These are phyloP conservation scores for Carlito syrichta DNA, from an alignment of 2,113 vertebrate genomes.

Conservation along the genomic window DNA sequence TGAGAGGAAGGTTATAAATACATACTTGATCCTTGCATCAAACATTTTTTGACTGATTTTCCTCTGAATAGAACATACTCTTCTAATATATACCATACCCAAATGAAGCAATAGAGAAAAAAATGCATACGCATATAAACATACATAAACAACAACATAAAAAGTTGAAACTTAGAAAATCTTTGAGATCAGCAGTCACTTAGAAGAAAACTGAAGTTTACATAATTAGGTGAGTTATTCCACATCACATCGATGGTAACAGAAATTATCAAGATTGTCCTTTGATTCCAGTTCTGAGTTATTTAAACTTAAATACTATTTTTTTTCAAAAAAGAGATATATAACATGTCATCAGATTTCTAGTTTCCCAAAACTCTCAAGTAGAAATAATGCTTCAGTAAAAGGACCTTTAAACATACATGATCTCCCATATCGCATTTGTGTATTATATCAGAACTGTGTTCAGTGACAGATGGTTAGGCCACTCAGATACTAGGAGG, in stretches of 20 bases:
- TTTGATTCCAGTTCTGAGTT: not conserved
- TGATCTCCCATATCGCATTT: not conserved
- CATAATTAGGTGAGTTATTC: not conserved
- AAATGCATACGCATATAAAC: not conserved
- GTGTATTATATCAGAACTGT: not conserved
- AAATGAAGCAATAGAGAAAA: not conserved
- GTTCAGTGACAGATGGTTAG: conserved; percentile 14
- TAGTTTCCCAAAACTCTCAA: not conserved
- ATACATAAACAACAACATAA: not conserved
- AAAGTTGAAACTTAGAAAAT: not conserved
- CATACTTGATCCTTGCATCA: not conserved
- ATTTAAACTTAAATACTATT: not conserved
- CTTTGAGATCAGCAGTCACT: not conserved
- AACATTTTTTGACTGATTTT: not conserved
- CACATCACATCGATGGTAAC: not conserved
- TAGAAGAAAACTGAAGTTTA: not conserved
- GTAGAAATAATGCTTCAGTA: conserved; percentile 13
- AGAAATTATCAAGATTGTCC: not conserved
- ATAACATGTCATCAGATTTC: not conserved
- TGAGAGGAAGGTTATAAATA: not conserved
- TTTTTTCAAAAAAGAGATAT: not conserved
- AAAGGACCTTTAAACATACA: conserved; percentile 20
- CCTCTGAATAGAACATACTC: not conserved
- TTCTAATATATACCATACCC: not conserved
- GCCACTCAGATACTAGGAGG: conserved; percentile 44